Percentiles rank a stretch among this genome's conserved stretches.
These are phyloP conservation scores for Orbicella faveolata DNA, from an alignment of 64 coral and sea anemone genomes.

Conservation along the genomic window DNA sequence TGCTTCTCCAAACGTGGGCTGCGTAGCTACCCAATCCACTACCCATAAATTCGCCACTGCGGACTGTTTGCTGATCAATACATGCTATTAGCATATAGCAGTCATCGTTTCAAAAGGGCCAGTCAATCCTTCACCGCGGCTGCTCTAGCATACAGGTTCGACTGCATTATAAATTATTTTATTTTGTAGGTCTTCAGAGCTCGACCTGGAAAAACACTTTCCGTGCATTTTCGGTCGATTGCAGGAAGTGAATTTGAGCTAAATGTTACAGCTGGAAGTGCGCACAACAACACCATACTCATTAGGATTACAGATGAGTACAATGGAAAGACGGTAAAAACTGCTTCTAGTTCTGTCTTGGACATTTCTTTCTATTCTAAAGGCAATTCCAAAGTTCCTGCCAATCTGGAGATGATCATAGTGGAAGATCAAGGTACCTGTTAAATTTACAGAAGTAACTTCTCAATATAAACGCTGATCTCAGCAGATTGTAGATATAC, in stretches of 20 bases:
- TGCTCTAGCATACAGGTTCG: too few species aligned
- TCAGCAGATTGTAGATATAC: too few species aligned
- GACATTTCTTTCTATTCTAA: not conserved
- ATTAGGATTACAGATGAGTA: slow-evolving; percentile 1
- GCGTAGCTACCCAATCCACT: too few species aligned
- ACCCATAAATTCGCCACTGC: too few species aligned
- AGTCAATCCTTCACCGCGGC: too few species aligned
- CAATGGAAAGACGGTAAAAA: slow-evolving; percentile 23
- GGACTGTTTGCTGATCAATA: too few species aligned
- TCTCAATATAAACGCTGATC: too few species aligned
- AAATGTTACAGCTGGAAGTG: slow-evolving; percentile 14
- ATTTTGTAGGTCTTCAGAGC: slow-evolving; percentile 14
- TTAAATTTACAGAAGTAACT: not conserved
- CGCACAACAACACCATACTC: not conserved
- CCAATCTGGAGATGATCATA: slow-evolving; percentile 9
- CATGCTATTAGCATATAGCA: too few species aligned
- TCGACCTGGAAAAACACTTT: not conserved
- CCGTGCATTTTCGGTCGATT: slow-evolving; percentile 14
- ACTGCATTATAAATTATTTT: not conserved
- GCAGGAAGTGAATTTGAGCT: slow-evolving; percentile 22
- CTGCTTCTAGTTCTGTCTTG: not conserved
- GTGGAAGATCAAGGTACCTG: slow-evolving; percentile 5
- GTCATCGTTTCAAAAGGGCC: too few species aligned
- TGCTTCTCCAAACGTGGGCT: too few species aligned
- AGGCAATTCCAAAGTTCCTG: slow-evolving; percentile 1